Evolutionary conservation across 2,113 vertebrate species (phyloP), one percentile per base, ranked within the genome.

Genomic region (Pycnonotus jocosus): DNA sequence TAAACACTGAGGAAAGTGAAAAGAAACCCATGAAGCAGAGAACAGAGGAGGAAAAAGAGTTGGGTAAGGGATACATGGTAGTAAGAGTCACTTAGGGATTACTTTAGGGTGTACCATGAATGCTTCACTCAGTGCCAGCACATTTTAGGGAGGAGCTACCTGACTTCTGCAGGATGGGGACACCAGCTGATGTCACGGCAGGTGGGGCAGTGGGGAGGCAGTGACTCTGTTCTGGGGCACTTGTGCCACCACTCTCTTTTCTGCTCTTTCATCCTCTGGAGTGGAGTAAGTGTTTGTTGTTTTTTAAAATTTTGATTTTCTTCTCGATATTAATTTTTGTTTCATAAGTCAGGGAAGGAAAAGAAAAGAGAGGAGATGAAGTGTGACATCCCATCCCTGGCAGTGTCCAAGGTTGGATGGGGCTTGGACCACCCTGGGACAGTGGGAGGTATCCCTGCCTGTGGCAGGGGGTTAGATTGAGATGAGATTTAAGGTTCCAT

Each of bases 11-110:
- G 62, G 79, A 74, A 88, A 91, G 71, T 42, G 69, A 88, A 96
- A 93, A 87, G 88, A 85, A 95, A 85, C 92, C 89, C 73, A 61
- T 35, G 94, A 74, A 93, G 69, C 61, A 64, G 82, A 93, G 90
- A 94, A 57, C 8, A 84, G 90, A 2, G 7, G 53, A 86, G 53
- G 68, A 50, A 31, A 93, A 88, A 72, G 38, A 25, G 94, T 38
- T 94, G 79, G 51, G 38, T 81, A 70, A 35, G n/a, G 78, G 78
- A 82, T 94, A 45, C 1, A 12, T 24, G 44, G 83, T 35, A 76
- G 60, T 45, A 65, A 64, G 90, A 90, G 88, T 81, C 82, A 83
- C 51, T 50, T 7, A 37, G 44, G 90, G 88, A 88, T 54, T 35
- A 5, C 81, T 89, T 74, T 23, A 42, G 76, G 88, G 61, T 11